Percentiles rank a stretch among this genome's conserved stretches.
Conservation (phyloP, 1,140 invertebrate species). For the Callitettix versicolor region DNA sequence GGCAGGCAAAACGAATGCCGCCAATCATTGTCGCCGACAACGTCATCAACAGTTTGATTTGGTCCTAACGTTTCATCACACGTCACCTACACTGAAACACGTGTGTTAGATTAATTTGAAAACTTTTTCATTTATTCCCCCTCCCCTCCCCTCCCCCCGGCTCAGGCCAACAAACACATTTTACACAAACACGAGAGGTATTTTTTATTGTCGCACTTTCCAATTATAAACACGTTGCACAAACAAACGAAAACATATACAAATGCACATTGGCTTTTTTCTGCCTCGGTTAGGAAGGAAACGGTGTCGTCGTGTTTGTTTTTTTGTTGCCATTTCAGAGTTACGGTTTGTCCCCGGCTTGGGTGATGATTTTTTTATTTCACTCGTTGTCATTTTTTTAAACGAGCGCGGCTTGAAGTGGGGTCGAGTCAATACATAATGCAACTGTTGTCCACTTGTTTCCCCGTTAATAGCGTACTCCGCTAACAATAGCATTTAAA, state of each 20-base stretch:
- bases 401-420: too few relatives aligned
- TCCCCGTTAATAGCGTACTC: too few relatives aligned
- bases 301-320: conserved; percentile 9
- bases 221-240: conserved; percentile 13
- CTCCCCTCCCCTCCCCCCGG: neutral
- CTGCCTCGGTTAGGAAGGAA: conserved; percentile 7
- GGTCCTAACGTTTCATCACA: conserved; percentile 4
- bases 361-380: conserved; percentile 16
- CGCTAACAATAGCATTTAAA: too few relatives aligned
- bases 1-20: neutral
- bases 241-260: conserved; percentile 3
- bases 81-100: neutral
- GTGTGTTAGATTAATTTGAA: conserved; percentile 14
- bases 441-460: too few relatives aligned
- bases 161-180: too few relatives aligned
- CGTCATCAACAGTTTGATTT: conserved; percentile 16
- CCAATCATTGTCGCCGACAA: conserved; percentile 4
- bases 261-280: conserved; percentile 13
- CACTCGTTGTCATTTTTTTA: conserved; percentile 2
- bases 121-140: conserved; percentile 2
- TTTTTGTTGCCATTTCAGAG: conserved; percentile 2
- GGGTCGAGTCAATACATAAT: too few relatives aligned
- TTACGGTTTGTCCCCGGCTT: neutral
- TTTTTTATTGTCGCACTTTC: conserved; percentile 11
- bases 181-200: neutral